These are phyloP conservation scores for Apeltes quadracus DNA, from an alignment of 2,113 vertebrate species.

Conservation along the genomic window DNA sequence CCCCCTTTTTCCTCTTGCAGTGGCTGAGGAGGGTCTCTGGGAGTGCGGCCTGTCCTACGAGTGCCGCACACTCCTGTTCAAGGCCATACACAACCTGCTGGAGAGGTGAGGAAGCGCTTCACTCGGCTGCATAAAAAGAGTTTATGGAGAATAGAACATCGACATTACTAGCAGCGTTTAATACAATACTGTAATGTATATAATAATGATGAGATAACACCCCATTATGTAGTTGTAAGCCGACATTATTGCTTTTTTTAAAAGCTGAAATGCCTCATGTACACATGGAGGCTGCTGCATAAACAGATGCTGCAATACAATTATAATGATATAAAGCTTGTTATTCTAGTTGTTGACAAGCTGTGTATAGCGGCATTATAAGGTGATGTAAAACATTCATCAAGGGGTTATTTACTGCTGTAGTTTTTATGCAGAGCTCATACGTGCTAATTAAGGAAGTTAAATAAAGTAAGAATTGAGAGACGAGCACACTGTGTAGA, in stretches of 20 bases:
- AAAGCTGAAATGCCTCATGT: background rate
- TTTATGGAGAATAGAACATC: background rate
- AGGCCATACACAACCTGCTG: slow-evolving; percentile 98
- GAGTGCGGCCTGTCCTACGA: slow-evolving; percentile 98
- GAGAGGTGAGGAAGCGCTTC: slow-evolving; percentile 87
- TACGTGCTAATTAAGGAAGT: background rate
- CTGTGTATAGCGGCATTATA: background rate
- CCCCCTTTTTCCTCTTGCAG: slow-evolving; percentile 77
- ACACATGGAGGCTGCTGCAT: background rate
- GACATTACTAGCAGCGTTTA: background rate
- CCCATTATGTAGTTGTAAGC: background rate
- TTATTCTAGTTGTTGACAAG: background rate
- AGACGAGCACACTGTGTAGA: background rate
- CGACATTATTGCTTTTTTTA: background rate
- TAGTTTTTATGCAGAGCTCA: background rate
- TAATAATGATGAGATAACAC: background rate
- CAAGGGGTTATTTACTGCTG: background rate
- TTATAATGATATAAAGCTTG: background rate
- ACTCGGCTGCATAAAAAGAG: slow-evolving; percentile 5
- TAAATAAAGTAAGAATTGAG: background rate
- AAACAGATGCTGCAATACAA: background rate
- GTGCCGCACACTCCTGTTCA: slow-evolving; percentile 97
- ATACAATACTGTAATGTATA: too few species aligned
- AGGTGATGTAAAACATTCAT: background rate
- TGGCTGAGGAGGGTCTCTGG: slow-evolving; percentile 96